A percentile compares a stretch with the other conserved stretches of the same genome.
Conservation (phyloP, 2,888 invertebrate species). For the Drosophila ustulata region DNA sequence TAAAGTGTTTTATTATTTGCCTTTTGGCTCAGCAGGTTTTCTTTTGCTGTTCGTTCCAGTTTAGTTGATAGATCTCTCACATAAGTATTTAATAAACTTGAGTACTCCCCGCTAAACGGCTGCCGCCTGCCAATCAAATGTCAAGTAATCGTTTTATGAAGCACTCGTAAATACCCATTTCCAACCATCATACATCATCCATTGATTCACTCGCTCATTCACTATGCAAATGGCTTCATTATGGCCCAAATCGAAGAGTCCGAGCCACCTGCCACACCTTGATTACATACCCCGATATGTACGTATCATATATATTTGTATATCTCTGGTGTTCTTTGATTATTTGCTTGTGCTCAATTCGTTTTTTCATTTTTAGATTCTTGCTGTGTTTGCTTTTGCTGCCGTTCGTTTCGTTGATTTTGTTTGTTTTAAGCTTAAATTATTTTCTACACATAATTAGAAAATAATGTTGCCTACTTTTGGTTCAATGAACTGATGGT, state of each 20-base stretch:
- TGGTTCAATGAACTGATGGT: conserved; percentile 73
- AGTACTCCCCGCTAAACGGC: neutral
- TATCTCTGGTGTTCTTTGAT: conserved; percentile 36
- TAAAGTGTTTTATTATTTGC: conserved; percentile 65
- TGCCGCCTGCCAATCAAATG: conserved; percentile 50
- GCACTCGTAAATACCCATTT: conserved; percentile 29
- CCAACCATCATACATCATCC: conserved; percentile 34
- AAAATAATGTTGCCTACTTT: conserved; percentile 79
- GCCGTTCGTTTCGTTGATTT: conserved; percentile 35
- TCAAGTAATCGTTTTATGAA: conserved; percentile 47
- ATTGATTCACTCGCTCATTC: conserved; percentile 28
- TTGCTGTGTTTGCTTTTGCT: conserved; percentile 32
- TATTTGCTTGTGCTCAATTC: conserved; percentile 66
- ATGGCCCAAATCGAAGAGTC: conserved; percentile 34
- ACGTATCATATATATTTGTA: conserved; percentile 2
- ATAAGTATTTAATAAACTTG: neutral
- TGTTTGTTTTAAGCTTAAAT: conserved; percentile 69
- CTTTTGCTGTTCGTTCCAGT: conserved; percentile 11
- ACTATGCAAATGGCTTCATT: conserved; percentile 66
- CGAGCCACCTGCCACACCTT: conserved; percentile 68
- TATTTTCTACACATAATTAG: conserved; percentile 67
- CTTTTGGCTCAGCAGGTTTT: conserved; percentile 31
- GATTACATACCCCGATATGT: conserved; percentile 20
- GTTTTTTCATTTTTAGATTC: conserved; percentile 43
- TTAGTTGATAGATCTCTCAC: conserved; percentile 26